These are phyloP conservation scores for Chymomyza costata DNA, from an alignment of 1,140 invertebrate genomes.

Conservation along the genomic window DNA sequence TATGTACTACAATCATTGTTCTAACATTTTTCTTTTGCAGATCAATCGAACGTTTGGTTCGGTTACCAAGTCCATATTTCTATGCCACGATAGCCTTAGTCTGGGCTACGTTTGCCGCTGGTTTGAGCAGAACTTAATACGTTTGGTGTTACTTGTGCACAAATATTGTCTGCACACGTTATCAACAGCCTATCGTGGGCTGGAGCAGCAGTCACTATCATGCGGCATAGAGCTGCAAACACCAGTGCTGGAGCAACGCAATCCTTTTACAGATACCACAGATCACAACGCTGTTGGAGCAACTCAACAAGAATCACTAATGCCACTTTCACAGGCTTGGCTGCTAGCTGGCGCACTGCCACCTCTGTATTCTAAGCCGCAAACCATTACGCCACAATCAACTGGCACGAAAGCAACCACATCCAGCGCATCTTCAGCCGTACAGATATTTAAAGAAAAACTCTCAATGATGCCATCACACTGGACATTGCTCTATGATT, in stretches of 20 bases:
- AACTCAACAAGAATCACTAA: constrained; percentile 70
- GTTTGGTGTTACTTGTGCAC: constrained; percentile 85
- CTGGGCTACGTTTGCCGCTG: constrained; percentile 86
- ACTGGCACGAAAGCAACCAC: constrained; percentile 29
- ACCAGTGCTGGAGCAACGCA: constrained; percentile 82
- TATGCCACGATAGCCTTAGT: constrained; percentile 84
- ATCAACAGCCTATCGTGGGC: constrained; percentile 84
- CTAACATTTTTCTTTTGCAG: constrained; percentile 21
- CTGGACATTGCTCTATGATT: constrained; percentile 90
- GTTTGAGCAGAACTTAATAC: constrained; percentile 85
- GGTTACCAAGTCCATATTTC: constrained; percentile 86
- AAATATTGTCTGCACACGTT: constrained; percentile 85
- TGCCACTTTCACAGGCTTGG: constrained; percentile 87
- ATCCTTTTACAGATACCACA: constrained; percentile 69
- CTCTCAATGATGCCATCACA: constrained; percentile 83
- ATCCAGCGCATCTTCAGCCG: constrained; percentile 72
- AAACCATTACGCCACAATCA: constrained; percentile 47
- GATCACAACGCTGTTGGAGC: constrained; percentile 38
- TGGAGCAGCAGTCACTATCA: constrained; percentile 77
- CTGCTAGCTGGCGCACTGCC: constrained; percentile 85
- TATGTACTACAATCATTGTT: background rate
- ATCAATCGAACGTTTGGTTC: constrained; percentile 82
- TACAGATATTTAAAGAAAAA: constrained; percentile 80
- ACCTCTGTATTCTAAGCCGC: constrained; percentile 81
- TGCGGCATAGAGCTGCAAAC: constrained; percentile 83